Evolutionary conservation across 2,797 vertebrate genomes (phyloP).

Genomic region (Sphenopsis melanotis): DNA sequence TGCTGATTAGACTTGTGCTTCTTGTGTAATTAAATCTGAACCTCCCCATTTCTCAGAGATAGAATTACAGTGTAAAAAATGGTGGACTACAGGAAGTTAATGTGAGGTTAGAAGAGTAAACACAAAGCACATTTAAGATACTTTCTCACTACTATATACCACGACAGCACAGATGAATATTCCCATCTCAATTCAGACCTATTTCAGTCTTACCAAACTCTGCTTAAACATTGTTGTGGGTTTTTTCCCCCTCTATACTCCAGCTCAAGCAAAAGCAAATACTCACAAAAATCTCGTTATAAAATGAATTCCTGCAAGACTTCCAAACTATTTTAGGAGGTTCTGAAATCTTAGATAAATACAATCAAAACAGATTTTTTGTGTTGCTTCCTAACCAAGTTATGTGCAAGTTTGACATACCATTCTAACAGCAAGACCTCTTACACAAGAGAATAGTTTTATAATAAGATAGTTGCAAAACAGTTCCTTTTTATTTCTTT

Average conservation of each 20-base stretch:
- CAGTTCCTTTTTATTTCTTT: background rate
- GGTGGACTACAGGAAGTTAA: background rate
- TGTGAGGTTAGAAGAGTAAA: background rate
- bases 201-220: background rate
- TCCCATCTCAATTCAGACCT: background rate
- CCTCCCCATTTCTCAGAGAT: background rate
- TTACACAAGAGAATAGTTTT: background rate
- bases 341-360: background rate
- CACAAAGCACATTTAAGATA: background rate
- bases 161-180: background rate
- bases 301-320: background rate
- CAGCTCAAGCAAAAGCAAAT: background rate
- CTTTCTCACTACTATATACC: background rate
- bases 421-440: background rate
- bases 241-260: background rate
- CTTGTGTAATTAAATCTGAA: background rate
- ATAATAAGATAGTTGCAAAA: background rate
- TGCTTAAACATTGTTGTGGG: background rate
- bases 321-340: background rate
- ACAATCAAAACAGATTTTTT: background rate
- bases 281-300: background rate
- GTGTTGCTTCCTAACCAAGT: background rate
- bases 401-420: background rate
- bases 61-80: background rate
- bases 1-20: background rate